These are phyloP conservation scores for Leuciscus idus DNA, from an alignment of 2,113 vertebrate genomes.

Conservation along the genomic window DNA sequence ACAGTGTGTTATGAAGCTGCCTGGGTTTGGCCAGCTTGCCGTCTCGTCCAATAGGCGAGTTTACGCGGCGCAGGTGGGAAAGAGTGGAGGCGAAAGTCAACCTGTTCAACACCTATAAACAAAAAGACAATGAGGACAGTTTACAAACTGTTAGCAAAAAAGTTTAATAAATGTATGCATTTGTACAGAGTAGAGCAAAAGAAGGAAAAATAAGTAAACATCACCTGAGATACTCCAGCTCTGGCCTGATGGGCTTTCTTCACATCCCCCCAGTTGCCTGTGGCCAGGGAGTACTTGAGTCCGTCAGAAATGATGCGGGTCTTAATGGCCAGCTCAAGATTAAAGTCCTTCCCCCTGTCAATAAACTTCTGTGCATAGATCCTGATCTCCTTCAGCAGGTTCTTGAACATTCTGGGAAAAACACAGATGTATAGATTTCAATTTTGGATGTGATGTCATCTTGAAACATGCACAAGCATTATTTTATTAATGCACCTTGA, in stretches of 20 bases:
- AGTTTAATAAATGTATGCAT: too few relatives aligned
- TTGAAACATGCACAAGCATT: not conserved
- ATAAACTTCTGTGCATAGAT: slow-evolving; percentile 99
- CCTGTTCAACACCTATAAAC: slow-evolving; percentile 89
- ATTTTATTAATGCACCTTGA: not conserved
- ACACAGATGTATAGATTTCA: not conserved
- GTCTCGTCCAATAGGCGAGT: slow-evolving; percentile 96
- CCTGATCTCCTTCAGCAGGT: slow-evolving; percentile 96
- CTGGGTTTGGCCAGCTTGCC: slow-evolving; percentile 97
- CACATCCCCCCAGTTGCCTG: slow-evolving; percentile 98
- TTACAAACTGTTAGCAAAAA: not conserved
- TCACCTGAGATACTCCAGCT: slow-evolving; percentile 96
- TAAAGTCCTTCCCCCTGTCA: slow-evolving; percentile 96
- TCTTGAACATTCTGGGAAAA: slow-evolving; percentile 94
- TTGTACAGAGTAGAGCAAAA: not conserved
- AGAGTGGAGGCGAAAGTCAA: slow-evolving; percentile 96
- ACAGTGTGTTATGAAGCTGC: slow-evolving; percentile 95
- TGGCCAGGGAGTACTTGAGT: slow-evolving; percentile 95
- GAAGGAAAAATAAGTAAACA: not conserved
- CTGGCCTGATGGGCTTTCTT: slow-evolving; percentile 98
- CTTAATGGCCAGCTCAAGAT: slow-evolving; percentile 96
- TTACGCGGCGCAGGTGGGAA: slow-evolving; percentile 93
- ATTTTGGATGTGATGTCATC: not conserved
- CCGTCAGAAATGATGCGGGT: slow-evolving; percentile 97
- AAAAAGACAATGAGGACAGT: not conserved